A percentile compares a stretch with the other conserved stretches of the same genome.
These are phyloP conservation scores for Polymixis flavicincta DNA, from an alignment of 2,888 invertebrate species.

Conservation along the genomic window DNA sequence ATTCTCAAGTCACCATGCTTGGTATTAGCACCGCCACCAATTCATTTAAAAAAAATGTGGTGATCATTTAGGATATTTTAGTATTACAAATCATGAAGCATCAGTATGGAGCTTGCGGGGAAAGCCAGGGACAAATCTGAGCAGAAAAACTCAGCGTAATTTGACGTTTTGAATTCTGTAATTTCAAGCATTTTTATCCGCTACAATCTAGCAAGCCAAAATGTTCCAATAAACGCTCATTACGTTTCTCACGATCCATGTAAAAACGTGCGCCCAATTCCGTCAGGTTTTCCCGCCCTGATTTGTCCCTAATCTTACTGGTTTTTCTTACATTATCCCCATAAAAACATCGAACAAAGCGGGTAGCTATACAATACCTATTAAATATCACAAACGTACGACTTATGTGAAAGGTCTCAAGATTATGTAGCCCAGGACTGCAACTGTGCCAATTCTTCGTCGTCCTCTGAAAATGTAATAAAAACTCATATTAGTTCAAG, in stretches of 20 bases:
- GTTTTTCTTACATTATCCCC: constrained; percentile 17
- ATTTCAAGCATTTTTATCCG: too few species aligned
- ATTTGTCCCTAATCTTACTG: background rate
- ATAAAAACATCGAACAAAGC: constrained; percentile 49
- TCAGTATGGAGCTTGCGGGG: too few species aligned
- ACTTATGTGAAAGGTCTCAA: constrained; percentile 47
- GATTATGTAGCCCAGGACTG: constrained; percentile 88
- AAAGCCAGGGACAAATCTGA: background rate
- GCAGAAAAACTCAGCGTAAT: background rate
- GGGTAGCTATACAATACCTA: constrained; percentile 63
- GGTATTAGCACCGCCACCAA: background rate
- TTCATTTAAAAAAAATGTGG: background rate
- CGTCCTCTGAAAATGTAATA: constrained; percentile 82
- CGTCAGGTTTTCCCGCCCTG: too few species aligned
- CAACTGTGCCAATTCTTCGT: constrained; percentile 82
- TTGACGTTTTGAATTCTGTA: too few species aligned
- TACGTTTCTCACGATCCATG: background rate
- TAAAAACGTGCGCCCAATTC: background rate
- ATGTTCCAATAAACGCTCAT: background rate
- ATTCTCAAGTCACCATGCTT: background rate
- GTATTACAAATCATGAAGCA: background rate
- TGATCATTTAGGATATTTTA: background rate
- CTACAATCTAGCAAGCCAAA: background rate
- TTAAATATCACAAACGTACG: constrained; percentile 76
- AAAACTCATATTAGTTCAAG: background rate